Evolutionary conservation across 2,888 invertebrate species (phyloP).

Genomic region (Drosophila mulleri): DNA sequence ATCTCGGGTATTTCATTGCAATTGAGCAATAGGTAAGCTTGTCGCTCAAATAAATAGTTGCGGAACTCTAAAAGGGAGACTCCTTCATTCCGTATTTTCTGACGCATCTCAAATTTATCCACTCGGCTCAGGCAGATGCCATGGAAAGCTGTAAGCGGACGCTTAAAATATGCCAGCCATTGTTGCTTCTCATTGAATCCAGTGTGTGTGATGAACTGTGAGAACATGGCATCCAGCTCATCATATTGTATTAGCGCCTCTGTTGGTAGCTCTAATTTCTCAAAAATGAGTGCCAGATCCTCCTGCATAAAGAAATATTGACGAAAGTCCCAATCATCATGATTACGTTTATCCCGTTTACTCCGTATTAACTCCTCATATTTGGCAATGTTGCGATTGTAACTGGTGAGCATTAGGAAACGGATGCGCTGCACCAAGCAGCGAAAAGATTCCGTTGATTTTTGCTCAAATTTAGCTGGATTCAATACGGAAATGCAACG

Average conservation of each 20-base stretch:
- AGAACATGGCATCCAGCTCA: conserved; percentile 97
- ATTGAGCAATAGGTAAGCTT: conserved; percentile 91
- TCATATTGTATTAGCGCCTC: conserved; percentile 98
- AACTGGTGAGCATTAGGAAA: conserved; percentile 91
- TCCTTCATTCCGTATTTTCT: conserved; percentile 78
- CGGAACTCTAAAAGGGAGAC: conserved; percentile 95
- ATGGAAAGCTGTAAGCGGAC: conserved; percentile 92
- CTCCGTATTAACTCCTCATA: conserved; percentile 96
- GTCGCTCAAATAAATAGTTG: conserved; percentile 96
- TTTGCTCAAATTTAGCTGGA: conserved; percentile 94
- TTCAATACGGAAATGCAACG: conserved; percentile 96
- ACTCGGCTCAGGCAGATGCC: conserved; percentile 89
- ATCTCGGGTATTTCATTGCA: conserved; percentile 87
- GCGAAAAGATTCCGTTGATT: conserved; percentile 96
- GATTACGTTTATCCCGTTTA: conserved; percentile 95
- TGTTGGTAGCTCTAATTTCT: conserved; percentile 96
- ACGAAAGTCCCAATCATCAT: conserved; percentile 96
- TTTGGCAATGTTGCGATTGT: conserved; percentile 92
- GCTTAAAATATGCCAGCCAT: conserved; percentile 93
- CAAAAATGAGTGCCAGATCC: conserved; percentile 96
- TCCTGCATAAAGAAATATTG: conserved; percentile 97
- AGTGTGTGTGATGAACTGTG: conserved; percentile 98
- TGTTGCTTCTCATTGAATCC: conserved; percentile 93
- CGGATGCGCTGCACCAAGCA: conserved; percentile 93
- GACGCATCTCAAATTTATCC: conserved; percentile 86